These are phyloP conservation scores for Albula goreensis DNA, from an alignment of 2,113 vertebrate genomes.

Conservation along the genomic window DNA sequence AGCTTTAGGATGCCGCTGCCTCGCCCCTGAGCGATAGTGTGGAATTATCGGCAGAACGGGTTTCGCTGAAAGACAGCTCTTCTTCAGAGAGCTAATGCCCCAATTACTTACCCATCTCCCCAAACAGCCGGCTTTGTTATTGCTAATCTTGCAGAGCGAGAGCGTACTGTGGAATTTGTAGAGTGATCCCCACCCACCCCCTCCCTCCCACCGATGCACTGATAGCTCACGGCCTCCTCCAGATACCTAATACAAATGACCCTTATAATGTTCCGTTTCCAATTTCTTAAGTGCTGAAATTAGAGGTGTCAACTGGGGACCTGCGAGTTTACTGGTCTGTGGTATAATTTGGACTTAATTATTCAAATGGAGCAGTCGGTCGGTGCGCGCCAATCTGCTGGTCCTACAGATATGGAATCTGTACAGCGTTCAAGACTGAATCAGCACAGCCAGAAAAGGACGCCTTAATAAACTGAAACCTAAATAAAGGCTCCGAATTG, in stretches of 20 bases:
- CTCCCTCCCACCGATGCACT: background rate
- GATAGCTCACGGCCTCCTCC: background rate
- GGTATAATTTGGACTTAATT: background rate
- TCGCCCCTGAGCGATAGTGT: constrained; percentile 28
- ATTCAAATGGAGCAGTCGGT: background rate
- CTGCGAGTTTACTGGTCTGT: background rate
- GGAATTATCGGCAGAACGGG: constrained; percentile 51
- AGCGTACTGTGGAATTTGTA: background rate
- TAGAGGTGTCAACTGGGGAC: background rate
- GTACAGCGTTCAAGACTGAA: background rate
- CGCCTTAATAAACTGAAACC: background rate
- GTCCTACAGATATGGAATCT: background rate
- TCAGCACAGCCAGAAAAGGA: background rate
- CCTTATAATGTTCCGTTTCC: background rate
- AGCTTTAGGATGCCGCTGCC: no score
- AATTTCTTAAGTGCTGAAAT: background rate
- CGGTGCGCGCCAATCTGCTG: background rate
- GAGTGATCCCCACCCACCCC: background rate
- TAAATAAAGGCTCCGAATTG: background rate
- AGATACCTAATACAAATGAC: background rate
- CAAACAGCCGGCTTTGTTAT: background rate
- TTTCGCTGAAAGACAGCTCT: constrained; percentile 47
- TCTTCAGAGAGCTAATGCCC: constrained; percentile 55
- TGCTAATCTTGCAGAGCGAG: background rate
- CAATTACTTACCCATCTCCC: constrained; percentile 9